Evolutionary conservation across 2,797 vertebrate species (phyloP), one percentile per base, ranked within the genome.

Genomic region (Pipistrellus pipistrellus): DNA sequence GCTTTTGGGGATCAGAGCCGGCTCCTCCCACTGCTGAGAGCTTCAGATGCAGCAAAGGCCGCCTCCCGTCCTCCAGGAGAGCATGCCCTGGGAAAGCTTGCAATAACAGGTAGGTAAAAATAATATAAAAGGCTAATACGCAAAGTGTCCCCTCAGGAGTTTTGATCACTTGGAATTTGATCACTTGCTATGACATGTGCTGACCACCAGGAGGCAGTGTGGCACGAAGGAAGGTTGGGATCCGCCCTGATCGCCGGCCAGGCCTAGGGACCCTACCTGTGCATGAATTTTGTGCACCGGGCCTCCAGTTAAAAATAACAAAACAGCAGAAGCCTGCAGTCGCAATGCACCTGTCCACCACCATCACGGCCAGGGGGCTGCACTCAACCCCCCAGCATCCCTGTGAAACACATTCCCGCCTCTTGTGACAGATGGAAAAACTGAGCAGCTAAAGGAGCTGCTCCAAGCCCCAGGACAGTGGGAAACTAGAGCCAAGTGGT

Each of bases 301-400:
- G 25, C 57, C 57, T 30, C 57, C 62, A 27, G 12, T 62, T 27
- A 30, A 30, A 66, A 32, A 17, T 27, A 15, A 27, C 11, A 6
- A 0, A 18, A 3, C 2, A 15, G 75, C 38, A 41, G 32, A 7
- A 17, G 48, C 23, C 17, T 18, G 14, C 35, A 0, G 9, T 35
- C 14, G 0, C 1, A 0, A 14, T 0, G 11, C 6, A 4, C 55
- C 1, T 20, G 55, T 53, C 25, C 0, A 27, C 0, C 44, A 17
- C 32, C 3, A 0, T 4, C 13, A 0, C 0, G 32, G 15, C 72
- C 15, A 10, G 0, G 17, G 0, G 4, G 23, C 27, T 32, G 21
- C 3, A 3, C 27, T 44, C 2, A n/a, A 38, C 35, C 62, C 62
- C 2, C 6, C 18, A 4, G 18, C 20, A 59, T 14, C 35, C 6